Evolutionary conservation across 2,113 vertebrate genomes (phyloP), one percentile per base, ranked within the genome.

Genomic region (Lophotis ruficrista): DNA sequence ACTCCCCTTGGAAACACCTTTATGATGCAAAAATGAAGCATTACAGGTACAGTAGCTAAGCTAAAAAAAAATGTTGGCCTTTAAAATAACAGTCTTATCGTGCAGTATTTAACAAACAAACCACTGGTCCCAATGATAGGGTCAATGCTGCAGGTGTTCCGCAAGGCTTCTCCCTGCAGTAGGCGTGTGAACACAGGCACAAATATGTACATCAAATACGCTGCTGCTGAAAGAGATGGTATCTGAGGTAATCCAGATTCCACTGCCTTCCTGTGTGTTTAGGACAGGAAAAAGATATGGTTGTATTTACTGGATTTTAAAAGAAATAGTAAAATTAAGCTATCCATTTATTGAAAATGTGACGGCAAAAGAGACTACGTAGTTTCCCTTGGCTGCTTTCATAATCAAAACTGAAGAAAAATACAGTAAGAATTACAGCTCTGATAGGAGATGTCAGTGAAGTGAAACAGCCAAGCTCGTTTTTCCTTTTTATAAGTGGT

Each of bases 401-500:
- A 70, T 70, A 70, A 89, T 18, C 70, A 65, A 80, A 95, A 56
- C 19, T 45, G 37, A 94, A 81, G 35, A 82, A 81, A 94, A 92
- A 93, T 14, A n/a, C 23, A 77, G 28, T 10, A 61, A 90, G 31
- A 91, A 90, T 41, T 83, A 71, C 33, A 96, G 43, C 14, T 62
- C 50, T 61, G 66, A 58, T 25, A 80, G 47, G 31, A 68, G 33
- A 33, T 38, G 43, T 56, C 51, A 91, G 20, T 54, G 48, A 83
- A 87, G 14, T 57, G 38, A 90, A 89, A 87, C 56, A 83, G 70
- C 51, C 48, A 73, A 37, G 70, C 45, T 94, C 76, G n/a, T 71
- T 92, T 71, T 87, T 92, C 66, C 35, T 71, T 94, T 69, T 85
- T 78, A 93, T 80, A 93, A 72, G 91, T 79, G n/a, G 50, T 64